Conservation (phyloP, 1,140 invertebrate genomes). For the Stenopsyche tienmushanensis region DNA sequence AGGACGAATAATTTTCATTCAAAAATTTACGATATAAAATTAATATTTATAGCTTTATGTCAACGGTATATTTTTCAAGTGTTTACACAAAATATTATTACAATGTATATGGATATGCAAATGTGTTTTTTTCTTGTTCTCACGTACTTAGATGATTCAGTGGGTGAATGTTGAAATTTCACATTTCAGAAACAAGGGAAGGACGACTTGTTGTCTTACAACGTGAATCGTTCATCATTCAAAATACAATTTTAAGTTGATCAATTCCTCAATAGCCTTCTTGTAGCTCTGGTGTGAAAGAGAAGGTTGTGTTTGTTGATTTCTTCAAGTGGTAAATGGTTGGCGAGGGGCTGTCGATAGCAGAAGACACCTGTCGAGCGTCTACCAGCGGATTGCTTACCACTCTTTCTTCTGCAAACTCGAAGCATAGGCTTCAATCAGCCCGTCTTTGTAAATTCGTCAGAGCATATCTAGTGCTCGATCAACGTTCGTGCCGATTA, state of each 20-base stretch:
- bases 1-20: no score
- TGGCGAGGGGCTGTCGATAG: not conserved
- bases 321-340: not conserved
- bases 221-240: no score
- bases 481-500: constrained; percentile 12
- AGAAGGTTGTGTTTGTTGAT: not conserved
- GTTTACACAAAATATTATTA: no score
- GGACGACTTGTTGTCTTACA: not conserved
- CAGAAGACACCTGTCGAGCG: not conserved
- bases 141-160: not conserved
- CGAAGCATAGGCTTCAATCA: not conserved
- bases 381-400: not conserved
- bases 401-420: constrained; percentile 5
- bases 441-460: constrained; percentile 8
- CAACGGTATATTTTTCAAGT: no score
- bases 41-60: no score
- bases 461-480: constrained; percentile 7
- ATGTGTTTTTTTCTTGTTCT: no score
- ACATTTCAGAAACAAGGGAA: constrained; percentile 6
- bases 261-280: no score
- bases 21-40: no score
- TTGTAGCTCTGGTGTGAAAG: no score
- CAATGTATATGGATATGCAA: no score
- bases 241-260: no score
- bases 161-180: constrained; percentile 17